phyloP scores from a whole-genome alignment of 2,113 vertebrate genomes.

The Australoheros scitulus region DNA sequence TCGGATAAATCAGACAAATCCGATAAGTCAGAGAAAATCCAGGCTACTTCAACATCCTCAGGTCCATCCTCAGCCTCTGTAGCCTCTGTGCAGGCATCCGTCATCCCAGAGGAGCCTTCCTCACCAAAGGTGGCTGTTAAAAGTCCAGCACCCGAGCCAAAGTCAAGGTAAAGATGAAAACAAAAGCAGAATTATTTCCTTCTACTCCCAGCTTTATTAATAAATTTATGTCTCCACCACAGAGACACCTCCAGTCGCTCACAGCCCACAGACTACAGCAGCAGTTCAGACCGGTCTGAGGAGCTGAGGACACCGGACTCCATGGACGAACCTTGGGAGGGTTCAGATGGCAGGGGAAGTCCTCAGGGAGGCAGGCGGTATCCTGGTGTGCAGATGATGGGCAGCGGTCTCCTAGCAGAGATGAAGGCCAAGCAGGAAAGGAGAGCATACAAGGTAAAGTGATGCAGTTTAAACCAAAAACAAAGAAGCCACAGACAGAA shows the following conservation, averaged over 20 bases:
- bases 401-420: conserved; percentile 91
- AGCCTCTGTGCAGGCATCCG: conserved; percentile 10
- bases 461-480: not conserved
- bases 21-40: conserved; percentile 72
- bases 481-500: not conserved
- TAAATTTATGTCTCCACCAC: not conserved
- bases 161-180: conserved; percentile 57
- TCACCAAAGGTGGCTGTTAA: conserved; percentile 81
- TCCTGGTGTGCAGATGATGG: conserved; percentile 90
- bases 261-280: conserved; percentile 78
- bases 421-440: conserved; percentile 98
- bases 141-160: conserved; percentile 80
- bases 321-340: conserved; percentile 85
- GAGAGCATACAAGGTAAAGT: conserved; percentile 88
- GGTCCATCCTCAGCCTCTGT: conserved; percentile 29
- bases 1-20: conserved; percentile 81
- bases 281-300: conserved; percentile 84
- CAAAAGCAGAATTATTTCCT: not conserved
- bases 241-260: conserved; percentile 69
- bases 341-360: conserved; percentile 82
- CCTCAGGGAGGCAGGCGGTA: conserved; percentile 89
- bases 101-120: conserved; percentile 83
- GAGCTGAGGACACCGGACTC: conserved; percentile 90
- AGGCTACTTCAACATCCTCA: conserved; percentile 55
- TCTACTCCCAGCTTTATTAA: not conserved